phyloP scores from a whole-genome alignment of 2,888 invertebrate genomes.

The Ochlodes sylvanus region DNA sequence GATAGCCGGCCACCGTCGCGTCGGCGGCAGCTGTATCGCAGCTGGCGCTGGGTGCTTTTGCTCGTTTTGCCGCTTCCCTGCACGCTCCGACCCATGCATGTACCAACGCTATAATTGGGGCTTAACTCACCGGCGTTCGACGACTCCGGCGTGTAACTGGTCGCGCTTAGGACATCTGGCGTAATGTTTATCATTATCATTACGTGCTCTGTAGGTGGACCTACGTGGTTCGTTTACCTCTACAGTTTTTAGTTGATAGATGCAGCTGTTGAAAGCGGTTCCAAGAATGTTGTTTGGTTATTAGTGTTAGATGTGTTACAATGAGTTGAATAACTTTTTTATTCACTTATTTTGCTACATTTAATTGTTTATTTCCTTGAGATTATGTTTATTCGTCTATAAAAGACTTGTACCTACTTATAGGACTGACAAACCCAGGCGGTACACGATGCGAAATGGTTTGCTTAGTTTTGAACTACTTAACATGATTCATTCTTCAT shows the following conservation, averaged over 20 bases:
- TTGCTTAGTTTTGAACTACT: too few species aligned
- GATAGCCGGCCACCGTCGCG: conserved; percentile 47
- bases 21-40: conserved; percentile 75
- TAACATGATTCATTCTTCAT: too few species aligned
- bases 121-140: conserved; percentile 41
- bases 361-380: too few species aligned
- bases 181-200: conserved; percentile 31
- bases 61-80: conserved; percentile 65
- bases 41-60: conserved; percentile 72
- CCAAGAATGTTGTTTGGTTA: too few species aligned
- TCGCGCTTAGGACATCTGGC: conserved; percentile 43
- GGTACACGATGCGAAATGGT: too few species aligned
- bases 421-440: too few species aligned
- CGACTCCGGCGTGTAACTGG: conserved; percentile 43
- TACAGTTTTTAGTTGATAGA: neutral
- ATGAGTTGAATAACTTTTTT: too few species aligned
- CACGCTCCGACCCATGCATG: conserved; percentile 49
- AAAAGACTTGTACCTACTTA: too few species aligned
- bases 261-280: too few species aligned
- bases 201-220: conserved; percentile 5
- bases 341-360: too few species aligned
- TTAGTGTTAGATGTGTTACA: too few species aligned
- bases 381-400: too few species aligned
- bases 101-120: conserved; percentile 46
- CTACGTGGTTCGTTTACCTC: conserved; percentile 6